A percentile compares a stretch with the other conserved stretches of the same genome.
Evolutionary conservation across 2,888 invertebrate genomes (phyloP).

Genomic region (Erebia ligea): DNA sequence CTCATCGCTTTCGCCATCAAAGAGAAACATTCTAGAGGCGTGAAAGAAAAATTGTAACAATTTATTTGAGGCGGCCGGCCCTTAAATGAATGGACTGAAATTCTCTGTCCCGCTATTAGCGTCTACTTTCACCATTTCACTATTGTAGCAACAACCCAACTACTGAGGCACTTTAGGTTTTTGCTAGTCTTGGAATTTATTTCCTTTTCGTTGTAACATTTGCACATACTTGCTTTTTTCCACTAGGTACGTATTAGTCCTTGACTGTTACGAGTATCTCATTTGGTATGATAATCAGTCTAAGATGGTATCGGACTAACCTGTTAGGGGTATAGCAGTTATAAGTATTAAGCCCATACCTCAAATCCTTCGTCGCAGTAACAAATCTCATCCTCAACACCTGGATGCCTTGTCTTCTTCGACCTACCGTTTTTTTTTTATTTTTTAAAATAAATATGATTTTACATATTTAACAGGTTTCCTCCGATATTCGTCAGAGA

Average conservation of each 20-base stretch:
- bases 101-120: conserved; percentile 64
- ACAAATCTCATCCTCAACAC: no score
- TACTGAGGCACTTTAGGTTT: conserved; percentile 9
- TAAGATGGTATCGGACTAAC: no score
- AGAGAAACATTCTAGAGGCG: conserved; percentile 68
- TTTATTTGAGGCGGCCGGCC: conserved; percentile 66
- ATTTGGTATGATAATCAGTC: no score
- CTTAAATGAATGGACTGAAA: conserved; percentile 62
- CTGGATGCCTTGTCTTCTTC: no score
- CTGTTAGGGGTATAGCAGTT: no score
- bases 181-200: neutral
- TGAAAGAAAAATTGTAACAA: conserved; percentile 79
- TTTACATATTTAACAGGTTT: no score
- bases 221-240: neutral
- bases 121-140: conserved; percentile 45
- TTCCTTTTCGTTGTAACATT: neutral
- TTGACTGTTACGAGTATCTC: no score
- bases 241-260: neutral
- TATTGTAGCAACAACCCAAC: conserved; percentile 12
- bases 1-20: conserved; percentile 46
- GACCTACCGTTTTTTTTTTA: no score
- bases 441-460: no score
- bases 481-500: no score
- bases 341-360: no score
- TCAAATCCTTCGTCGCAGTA: no score